Conservation (phyloP, 37 sponge, comb jelly and placozoan species). For the Dysidea cf. avara region DNA sequence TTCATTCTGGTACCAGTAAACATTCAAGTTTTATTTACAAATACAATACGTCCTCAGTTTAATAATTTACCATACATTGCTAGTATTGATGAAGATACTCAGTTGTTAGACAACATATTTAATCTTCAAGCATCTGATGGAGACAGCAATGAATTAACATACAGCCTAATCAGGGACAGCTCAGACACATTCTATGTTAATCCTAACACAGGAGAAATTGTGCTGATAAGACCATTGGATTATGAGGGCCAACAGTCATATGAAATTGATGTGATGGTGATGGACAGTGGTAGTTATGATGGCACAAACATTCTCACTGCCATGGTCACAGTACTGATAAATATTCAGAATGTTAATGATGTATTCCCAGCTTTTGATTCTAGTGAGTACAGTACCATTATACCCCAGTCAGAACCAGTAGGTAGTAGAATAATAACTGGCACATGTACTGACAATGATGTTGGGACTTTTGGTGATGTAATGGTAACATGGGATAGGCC, state of each 20-base stretch:
- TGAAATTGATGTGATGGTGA: slow-evolving; percentile 22
- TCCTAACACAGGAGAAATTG: slow-evolving; percentile 37
- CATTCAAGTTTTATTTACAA: slow-evolving; percentile 20
- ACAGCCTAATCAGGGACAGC: slow-evolving; percentile 3
- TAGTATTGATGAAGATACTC: slow-evolving; percentile 40
- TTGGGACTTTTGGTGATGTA: slow-evolving; percentile 22
- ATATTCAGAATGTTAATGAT: slow-evolving; percentile 57
- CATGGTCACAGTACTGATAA: slow-evolving; percentile 29
- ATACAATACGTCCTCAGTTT: slow-evolving; percentile 32
- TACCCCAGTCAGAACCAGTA: slow-evolving; percentile 8
- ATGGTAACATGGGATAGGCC: background rate
- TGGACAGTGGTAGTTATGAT: slow-evolving; percentile 67
- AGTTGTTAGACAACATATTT: slow-evolving; percentile 24
- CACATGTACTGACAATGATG: slow-evolving; percentile 59
- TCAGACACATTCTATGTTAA: slow-evolving; percentile 45
- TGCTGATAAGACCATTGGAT: slow-evolving; percentile 52
- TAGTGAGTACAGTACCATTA: slow-evolving; percentile 50
- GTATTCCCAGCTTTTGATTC: slow-evolving; percentile 36
- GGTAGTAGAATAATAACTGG: slow-evolving; percentile 30
- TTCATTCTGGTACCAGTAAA: slow-evolving; percentile 17
- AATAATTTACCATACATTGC: background rate
- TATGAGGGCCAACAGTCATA: slow-evolving; percentile 37
- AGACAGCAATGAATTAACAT: slow-evolving; percentile 50
- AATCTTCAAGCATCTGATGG: slow-evolving; percentile 37
- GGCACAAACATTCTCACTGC: slow-evolving; percentile 34